phyloP scores from a whole-genome alignment of 2,797 vertebrate genomes.

The Orientallactaga sibirica region DNA sequence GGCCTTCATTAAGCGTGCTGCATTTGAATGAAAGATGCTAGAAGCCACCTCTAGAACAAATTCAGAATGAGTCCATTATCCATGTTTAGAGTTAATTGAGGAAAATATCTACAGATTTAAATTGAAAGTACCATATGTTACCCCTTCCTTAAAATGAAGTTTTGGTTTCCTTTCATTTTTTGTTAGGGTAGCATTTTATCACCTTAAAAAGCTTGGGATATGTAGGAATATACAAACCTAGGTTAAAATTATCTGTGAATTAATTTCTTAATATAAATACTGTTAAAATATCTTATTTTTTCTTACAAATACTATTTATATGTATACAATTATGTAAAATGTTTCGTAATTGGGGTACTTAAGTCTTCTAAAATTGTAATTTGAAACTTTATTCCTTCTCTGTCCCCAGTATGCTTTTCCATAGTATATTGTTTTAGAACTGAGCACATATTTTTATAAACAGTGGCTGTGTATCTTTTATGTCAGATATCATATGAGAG shows the following conservation, averaged over 20 bases:
- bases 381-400: background rate
- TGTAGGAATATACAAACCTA: background rate
- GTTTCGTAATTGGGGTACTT: background rate
- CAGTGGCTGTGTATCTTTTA: background rate
- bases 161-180: background rate
- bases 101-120: constrained; percentile 2
- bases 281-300: background rate
- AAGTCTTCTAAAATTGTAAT: background rate
- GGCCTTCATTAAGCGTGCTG: background rate
- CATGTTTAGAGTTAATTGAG: background rate
- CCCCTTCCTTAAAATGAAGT: background rate
- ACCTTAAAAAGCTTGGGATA: background rate
- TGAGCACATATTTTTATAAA: background rate
- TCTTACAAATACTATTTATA: constrained; percentile 31
- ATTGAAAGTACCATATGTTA: background rate
- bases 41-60: background rate
- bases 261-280: background rate
- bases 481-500: background rate
- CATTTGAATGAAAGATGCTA: background rate
- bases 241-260: background rate
- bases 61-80: background rate
- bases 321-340: background rate
- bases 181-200: background rate
- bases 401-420: background rate
- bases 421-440: background rate